These are phyloP conservation scores for Nyctibius bracteatus DNA, from an alignment of 2,113 vertebrate species.

Conservation along the genomic window DNA sequence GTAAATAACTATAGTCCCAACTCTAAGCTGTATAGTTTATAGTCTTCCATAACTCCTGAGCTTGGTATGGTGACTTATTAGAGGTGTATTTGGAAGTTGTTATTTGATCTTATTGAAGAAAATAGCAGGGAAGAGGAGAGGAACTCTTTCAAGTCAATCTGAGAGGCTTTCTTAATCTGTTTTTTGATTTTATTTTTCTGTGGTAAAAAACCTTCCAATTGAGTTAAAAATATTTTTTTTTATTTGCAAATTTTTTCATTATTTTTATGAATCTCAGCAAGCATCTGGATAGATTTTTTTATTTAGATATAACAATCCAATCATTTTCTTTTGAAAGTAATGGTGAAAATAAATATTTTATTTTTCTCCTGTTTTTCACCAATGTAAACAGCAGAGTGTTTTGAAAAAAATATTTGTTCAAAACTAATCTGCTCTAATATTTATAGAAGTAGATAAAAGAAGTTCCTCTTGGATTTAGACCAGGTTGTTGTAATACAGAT, in stretches of 20 bases:
- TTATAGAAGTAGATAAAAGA: neutral
- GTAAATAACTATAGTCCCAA: neutral
- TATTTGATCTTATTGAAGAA: neutral
- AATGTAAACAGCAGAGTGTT: neutral
- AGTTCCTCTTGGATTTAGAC: neutral
- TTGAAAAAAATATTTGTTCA: neutral
- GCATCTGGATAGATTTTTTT: neutral
- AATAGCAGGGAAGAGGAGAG: neutral
- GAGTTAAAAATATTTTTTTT: neutral
- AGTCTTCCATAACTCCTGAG: neutral
- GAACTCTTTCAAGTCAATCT: neutral
- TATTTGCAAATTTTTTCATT: neutral
- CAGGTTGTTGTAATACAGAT: neutral
- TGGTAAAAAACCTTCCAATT: neutral
- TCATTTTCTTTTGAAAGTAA: neutral
- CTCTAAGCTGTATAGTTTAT: neutral
- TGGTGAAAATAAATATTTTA: neutral
- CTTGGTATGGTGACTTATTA: neutral
- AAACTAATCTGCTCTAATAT: neutral
- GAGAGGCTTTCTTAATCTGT: neutral
- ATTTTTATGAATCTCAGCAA: neutral
- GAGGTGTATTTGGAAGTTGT: neutral
- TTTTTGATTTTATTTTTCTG: neutral
- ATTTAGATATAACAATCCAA: neutral
- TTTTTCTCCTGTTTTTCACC: neutral